A percentile compares a stretch with the other conserved stretches of the same genome.
phyloP scores from a whole-genome alignment of 30 jellyfish, hydroid and myxozoan species.

The Aurelia sp. region DNA sequence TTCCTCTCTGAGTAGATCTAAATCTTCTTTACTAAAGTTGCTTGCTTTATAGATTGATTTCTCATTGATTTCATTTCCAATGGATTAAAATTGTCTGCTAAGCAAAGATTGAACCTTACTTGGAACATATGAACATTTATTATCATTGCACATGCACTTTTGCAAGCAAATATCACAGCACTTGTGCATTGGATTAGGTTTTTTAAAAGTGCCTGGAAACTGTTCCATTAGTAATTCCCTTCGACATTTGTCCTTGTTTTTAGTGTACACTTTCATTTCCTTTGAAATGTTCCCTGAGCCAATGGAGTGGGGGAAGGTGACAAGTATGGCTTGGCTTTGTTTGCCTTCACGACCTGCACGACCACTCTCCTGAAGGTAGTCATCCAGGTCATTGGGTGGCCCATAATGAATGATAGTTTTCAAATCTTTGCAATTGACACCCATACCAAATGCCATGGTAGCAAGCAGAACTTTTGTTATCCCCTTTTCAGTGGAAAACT shows the following conservation, averaged over 20 bases:
- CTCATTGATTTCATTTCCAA: too few relatives aligned
- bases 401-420: neutral
- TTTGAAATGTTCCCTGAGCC: neutral
- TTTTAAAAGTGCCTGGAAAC: too few relatives aligned
- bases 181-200: too few relatives aligned
- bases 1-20: too few relatives aligned
- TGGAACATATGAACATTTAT: too few relatives aligned
- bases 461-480: neutral
- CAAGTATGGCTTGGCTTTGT: conserved; percentile 2
- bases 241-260: neutral
- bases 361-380: conserved; percentile 7
- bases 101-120: too few relatives aligned
- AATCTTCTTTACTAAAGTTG: too few relatives aligned
- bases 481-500: neutral
- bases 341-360: conserved; percentile 19
- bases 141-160: too few relatives aligned
- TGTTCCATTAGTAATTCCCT: neutral
- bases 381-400: neutral
- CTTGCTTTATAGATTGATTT: too few relatives aligned
- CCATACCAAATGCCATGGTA: conserved; percentile 30
- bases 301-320: conserved; percentile 3
- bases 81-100: too few relatives aligned
- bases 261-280: conserved; percentile 2
- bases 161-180: too few relatives aligned
- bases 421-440: conserved; percentile 19